phyloP scores from a whole-genome alignment of 2,888 invertebrate genomes.

The Drosophila stalkeri region DNA sequence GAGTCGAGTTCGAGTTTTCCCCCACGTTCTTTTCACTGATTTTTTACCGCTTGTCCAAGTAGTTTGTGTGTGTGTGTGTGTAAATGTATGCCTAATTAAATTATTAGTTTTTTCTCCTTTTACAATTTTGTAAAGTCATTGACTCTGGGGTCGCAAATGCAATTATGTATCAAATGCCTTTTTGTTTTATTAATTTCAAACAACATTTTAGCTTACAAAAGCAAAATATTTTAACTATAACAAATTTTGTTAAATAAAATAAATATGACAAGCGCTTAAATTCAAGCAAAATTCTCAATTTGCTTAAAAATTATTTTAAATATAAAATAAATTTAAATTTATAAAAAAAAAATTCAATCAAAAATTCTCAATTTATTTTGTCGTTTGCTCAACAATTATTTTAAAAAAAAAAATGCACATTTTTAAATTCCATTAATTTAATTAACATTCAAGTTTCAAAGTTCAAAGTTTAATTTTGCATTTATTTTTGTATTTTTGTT shows the following conservation, averaged over 20 bases:
- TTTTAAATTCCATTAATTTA: too few species aligned
- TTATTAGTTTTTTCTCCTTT: conserved; percentile 48
- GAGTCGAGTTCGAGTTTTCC: conserved; percentile 40
- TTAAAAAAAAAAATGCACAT: too few species aligned
- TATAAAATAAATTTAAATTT: too few species aligned
- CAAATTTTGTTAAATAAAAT: not conserved
- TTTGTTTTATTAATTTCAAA: not conserved
- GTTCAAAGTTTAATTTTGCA: too few species aligned
- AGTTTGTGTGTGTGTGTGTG: conserved; percentile 34
- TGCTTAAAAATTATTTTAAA: too few species aligned
- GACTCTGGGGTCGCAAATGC: conserved; percentile 38
- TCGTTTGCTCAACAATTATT: too few species aligned
- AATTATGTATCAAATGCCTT: conserved; percentile 8
- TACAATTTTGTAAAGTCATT: conserved; percentile 47
- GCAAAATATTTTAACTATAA: not conserved
- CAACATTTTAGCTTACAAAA: not conserved
- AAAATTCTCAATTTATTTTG: too few species aligned
- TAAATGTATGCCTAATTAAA: conserved; percentile 64
- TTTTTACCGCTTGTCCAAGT: conserved; percentile 46
- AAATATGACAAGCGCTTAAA: too few species aligned
- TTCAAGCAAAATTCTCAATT: too few species aligned
- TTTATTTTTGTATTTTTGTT: too few species aligned
- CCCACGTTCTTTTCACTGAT: conserved; percentile 66
- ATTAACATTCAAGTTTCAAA: too few species aligned
- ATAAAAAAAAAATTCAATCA: too few species aligned